phyloP scores from a whole-genome alignment of 2,797 vertebrate species.

The Oryzias dopingdopingensis region DNA sequence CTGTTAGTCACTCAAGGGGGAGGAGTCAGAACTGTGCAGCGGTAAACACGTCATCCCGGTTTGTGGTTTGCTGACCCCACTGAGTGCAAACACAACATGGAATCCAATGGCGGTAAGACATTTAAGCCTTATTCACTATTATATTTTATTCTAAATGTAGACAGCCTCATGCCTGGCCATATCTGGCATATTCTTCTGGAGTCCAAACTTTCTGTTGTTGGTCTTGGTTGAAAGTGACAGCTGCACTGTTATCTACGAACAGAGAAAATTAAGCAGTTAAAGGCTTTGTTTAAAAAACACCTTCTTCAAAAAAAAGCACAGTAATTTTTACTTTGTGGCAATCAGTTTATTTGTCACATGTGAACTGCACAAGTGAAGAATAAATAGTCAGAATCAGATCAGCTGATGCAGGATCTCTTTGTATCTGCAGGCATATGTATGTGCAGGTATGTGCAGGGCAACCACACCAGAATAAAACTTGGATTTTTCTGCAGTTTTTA shows the following conservation, averaged over 20 bases:
- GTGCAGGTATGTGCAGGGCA: slow-evolving; percentile 12
- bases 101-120: slow-evolving; percentile 54
- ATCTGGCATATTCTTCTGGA: too few relatives aligned
- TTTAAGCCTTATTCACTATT: neutral
- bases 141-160: neutral
- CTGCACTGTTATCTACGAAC: neutral
- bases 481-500: too few relatives aligned
- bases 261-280: neutral
- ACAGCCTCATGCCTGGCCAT: neutral
- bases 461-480: neutral
- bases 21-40: slow-evolving; percentile 33
- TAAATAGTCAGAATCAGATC: neutral
- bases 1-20: slow-evolving; percentile 49
- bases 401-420: slow-evolving; percentile 10
- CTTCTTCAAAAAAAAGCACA: neutral
- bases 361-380: neutral
- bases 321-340: neutral
- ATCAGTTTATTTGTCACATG: neutral
- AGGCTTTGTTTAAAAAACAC: neutral
- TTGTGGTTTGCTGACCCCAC: slow-evolving; percentile 17
- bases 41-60: slow-evolving; percentile 1
- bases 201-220: neutral
- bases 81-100: slow-evolving; percentile 50
- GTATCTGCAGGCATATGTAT: slow-evolving; percentile 18
- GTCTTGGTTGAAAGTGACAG: neutral